Evolutionary conservation across 2,113 vertebrate genomes (phyloP).

Genomic region (Apistogramma diplotaenia): DNA sequence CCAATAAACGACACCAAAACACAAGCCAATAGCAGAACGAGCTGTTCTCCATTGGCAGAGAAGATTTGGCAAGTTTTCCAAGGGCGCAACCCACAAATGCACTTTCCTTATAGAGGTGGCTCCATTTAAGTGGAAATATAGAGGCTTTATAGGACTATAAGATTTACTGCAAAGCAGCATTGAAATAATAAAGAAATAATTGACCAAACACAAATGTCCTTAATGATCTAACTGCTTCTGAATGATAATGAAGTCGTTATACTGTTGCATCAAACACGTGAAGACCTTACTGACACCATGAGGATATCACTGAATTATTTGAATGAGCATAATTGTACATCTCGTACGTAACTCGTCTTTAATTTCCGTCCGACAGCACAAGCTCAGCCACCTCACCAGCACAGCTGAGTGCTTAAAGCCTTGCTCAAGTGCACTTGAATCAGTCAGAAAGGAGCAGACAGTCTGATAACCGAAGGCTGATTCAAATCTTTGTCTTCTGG

Average conservation of each 20-base stretch:
- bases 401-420: not conserved
- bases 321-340: not conserved
- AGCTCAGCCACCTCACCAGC: not conserved
- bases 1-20: no score
- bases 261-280: not conserved
- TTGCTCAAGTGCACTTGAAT: slow-evolving; percentile 15
- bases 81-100: no score
- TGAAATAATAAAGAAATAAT: no score
- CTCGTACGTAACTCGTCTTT: not conserved
- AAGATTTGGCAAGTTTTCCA: no score
- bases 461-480: not conserved
- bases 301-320: not conserved
- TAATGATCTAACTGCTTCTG: not conserved
- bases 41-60: no score
- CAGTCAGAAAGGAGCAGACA: not conserved
- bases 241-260: not conserved
- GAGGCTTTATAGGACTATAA: no score
- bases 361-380: not conserved
- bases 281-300: not conserved
- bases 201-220: no score
- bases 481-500: slow-evolving; percentile 7
- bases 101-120: no score
- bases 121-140: no score
- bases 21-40: no score
- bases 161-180: no score